These are phyloP conservation scores for Anser cygnoides DNA, from an alignment of 2,113 vertebrate genomes.

Conservation along the genomic window DNA sequence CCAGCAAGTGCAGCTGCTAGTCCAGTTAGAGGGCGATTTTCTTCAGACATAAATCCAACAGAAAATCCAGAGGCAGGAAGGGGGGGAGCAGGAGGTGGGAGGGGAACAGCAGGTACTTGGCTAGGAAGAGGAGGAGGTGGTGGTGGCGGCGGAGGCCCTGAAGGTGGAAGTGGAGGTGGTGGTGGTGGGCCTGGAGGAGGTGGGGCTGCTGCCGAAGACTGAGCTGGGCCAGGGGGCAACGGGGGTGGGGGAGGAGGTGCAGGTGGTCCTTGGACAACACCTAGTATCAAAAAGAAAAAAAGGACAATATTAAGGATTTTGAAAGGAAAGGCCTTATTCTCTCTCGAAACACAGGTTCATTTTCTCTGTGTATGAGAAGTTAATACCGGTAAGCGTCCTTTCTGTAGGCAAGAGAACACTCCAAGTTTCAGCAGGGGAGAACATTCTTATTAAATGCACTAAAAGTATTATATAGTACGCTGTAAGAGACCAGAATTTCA, in stretches of 20 bases:
- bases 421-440: not conserved
- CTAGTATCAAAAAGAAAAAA: slow-evolving; percentile 73
- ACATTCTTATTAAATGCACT: not conserved
- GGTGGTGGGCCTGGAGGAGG: slow-evolving; percentile 83
- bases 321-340: not conserved
- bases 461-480: not conserved
- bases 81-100: slow-evolving; percentile 90
- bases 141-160: slow-evolving; percentile 76
- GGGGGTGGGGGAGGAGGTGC: slow-evolving; percentile 89
- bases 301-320: not conserved
- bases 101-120: slow-evolving; percentile 76
- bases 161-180: slow-evolving; percentile 76
- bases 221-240: slow-evolving; percentile 83
- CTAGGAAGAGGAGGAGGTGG: slow-evolving; percentile 84
- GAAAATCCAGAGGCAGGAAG: slow-evolving; percentile 88
- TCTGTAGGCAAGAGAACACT: not conserved
- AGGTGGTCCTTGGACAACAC: slow-evolving; percentile 81
- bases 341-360: not conserved
- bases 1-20: slow-evolving; percentile 93
- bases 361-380: not conserved
- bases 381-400: not conserved
- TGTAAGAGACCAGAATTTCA: not conserved
- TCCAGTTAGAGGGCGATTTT: slow-evolving; percentile 89
- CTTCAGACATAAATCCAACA: slow-evolving; percentile 76
- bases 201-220: slow-evolving; percentile 74